Conservation (phyloP, 2,797 vertebrate genomes). For the Miichthys miiuy region DNA sequence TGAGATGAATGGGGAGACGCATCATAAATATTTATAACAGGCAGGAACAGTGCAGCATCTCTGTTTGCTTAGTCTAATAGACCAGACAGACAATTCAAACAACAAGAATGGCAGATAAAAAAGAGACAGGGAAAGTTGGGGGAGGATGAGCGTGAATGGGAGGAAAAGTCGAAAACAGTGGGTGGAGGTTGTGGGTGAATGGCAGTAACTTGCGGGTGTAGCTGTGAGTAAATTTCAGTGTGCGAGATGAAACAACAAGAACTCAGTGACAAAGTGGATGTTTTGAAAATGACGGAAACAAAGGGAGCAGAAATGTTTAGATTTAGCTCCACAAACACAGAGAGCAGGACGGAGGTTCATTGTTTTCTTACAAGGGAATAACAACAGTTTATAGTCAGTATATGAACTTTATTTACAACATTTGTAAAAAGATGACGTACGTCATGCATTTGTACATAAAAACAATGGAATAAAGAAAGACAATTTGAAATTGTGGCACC, state of each 20-base stretch:
- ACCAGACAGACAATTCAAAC: constrained; percentile 69
- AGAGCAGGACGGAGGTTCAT: not conserved
- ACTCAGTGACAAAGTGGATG: not conserved
- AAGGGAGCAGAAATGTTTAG: constrained; percentile 3
- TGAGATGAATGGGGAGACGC: constrained; percentile 47
- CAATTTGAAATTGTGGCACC: not conserved
- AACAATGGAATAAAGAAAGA: not conserved
- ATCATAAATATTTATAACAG: constrained; percentile 81
- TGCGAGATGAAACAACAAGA: constrained; percentile 23
- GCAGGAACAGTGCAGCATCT: constrained; percentile 66
- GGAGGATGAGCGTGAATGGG: constrained; percentile 21
- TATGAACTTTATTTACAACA: not conserved
- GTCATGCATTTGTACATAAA: not conserved
- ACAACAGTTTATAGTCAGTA: not conserved
- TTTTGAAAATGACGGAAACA: constrained; percentile 13
- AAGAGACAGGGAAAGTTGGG: constrained; percentile 34
- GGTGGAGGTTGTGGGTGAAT: constrained; percentile 36
- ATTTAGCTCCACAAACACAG: constrained; percentile 12
- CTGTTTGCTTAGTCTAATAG: constrained; percentile 79
- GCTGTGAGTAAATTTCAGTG: constrained; percentile 17
- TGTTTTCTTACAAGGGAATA: not conserved
- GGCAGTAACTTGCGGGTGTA: constrained; percentile 2
- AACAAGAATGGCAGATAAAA: constrained; percentile 57
- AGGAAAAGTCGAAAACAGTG: constrained; percentile 43
- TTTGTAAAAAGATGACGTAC: not conserved